Evolutionary conservation across 2,888 invertebrate genomes (phyloP).

Genomic region (Chrysomela aeneicollis): DNA sequence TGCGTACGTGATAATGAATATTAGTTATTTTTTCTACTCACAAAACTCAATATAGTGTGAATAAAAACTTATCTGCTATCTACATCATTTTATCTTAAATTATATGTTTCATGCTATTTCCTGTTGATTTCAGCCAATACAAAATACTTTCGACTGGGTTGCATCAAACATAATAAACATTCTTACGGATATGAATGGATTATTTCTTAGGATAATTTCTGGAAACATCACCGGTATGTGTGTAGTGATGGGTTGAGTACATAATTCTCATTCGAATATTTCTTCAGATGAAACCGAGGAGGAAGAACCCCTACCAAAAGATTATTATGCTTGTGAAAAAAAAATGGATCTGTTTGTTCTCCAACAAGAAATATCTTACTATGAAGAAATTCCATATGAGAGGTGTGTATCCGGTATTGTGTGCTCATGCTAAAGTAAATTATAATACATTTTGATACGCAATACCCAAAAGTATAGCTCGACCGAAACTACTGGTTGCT

Average conservation of each 20-base stretch:
- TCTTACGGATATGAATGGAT: not conserved
- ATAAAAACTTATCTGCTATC: too few relatives aligned
- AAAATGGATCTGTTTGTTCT: conserved; percentile 52
- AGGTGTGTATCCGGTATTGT: conserved; percentile 27
- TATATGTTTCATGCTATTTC: not conserved
- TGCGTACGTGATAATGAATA: too few relatives aligned
- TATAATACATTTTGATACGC: too few relatives aligned
- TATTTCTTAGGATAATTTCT: not conserved
- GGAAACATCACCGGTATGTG: not conserved
- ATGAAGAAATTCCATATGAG: conserved; percentile 40
- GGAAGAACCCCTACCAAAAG: not conserved
- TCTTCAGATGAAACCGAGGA: not conserved
- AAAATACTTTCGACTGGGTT: not conserved
- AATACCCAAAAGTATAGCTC: too few relatives aligned
- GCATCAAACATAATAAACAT: not conserved
- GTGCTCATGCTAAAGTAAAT: too few relatives aligned
- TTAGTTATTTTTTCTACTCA: not conserved
- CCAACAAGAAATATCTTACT: conserved; percentile 48
- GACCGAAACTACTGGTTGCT: too few relatives aligned
- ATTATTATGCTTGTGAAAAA: conserved; percentile 56
- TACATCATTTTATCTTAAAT: not conserved
- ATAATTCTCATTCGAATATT: not conserved
- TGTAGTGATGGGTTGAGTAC: not conserved
- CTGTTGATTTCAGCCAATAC: not conserved
- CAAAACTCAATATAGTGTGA: too few relatives aligned